These are phyloP conservation scores for Melanostoma scalare DNA, from an alignment of 2,888 invertebrate genomes.

Conservation along the genomic window DNA sequence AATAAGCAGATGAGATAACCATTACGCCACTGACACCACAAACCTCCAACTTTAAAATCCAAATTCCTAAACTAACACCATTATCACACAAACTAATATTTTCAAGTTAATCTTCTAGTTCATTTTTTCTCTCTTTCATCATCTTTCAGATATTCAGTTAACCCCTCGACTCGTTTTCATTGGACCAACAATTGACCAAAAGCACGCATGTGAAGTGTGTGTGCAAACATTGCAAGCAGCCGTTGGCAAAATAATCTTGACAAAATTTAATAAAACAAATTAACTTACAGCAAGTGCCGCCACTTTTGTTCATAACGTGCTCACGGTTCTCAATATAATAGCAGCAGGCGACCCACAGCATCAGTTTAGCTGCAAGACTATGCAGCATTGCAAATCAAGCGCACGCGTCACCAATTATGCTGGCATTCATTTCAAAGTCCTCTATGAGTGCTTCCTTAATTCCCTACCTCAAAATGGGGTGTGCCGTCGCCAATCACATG, in stretches of 20 bases:
- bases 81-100: too few relatives aligned
- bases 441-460: slow-evolving; percentile 45
- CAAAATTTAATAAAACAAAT: slow-evolving; percentile 55
- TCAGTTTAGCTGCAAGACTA: slow-evolving; percentile 32
- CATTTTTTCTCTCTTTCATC: too few relatives aligned
- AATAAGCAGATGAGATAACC: too few relatives aligned
- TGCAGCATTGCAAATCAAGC: slow-evolving; percentile 50
- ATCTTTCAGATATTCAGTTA: too few relatives aligned
- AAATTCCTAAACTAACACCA: too few relatives aligned
- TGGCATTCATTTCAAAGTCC: slow-evolving; percentile 37
- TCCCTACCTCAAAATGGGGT: slow-evolving; percentile 66
- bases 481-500: slow-evolving; percentile 58
- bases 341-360: not conserved
- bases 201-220: slow-evolving; percentile 17
- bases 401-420: slow-evolving; percentile 70
- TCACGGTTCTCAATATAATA: not conserved
- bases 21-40: too few relatives aligned
- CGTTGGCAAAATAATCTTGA: slow-evolving; percentile 66
- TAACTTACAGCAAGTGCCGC: slow-evolving; percentile 59
- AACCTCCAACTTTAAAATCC: too few relatives aligned
- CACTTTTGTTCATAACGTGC: slow-evolving; percentile 38
- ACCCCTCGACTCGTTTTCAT: too few relatives aligned
- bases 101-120: too few relatives aligned
- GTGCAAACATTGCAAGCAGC: slow-evolving; percentile 62
- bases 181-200: slow-evolving; percentile 48